These are phyloP conservation scores for Venustaconcha ellipsiformis DNA, from an alignment of 1,140 invertebrate species.

Conservation along the genomic window DNA sequence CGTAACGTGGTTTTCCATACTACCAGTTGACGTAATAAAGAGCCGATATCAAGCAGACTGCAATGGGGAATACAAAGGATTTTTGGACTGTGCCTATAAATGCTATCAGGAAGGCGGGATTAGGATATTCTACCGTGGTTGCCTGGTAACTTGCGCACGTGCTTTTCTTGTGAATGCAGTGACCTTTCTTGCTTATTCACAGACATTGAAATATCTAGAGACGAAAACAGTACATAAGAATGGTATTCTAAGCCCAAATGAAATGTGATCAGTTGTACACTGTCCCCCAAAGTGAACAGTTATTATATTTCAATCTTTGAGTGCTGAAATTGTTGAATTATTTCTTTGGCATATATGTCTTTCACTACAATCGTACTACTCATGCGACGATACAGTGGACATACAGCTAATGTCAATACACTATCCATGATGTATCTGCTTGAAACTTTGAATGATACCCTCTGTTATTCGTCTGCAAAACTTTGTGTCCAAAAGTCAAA, in stretches of 20 bases:
- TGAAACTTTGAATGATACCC: no score
- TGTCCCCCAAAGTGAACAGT: not conserved
- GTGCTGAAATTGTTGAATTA: not conserved
- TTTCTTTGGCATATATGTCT: not conserved
- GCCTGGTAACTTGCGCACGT: conserved; percentile 55
- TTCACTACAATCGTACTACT: no score
- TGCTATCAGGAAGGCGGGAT: conserved; percentile 60
- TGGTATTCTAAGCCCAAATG: no score
- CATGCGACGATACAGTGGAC: no score
- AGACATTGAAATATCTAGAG: conserved; percentile 26
- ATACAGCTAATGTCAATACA: no score
- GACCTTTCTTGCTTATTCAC: conserved; percentile 73
- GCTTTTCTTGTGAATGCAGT: conserved; percentile 69
- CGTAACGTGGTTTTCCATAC: conserved; percentile 66
- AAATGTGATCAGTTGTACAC: no score
- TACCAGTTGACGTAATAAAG: conserved; percentile 71
- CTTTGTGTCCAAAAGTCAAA: no score
- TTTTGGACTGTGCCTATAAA: conserved; percentile 55
- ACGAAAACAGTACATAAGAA: not conserved
- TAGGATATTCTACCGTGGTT: conserved; percentile 63
- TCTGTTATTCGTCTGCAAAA: no score
- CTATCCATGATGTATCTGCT: no score
- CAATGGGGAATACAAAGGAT: conserved; percentile 43
- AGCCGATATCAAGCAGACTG: conserved; percentile 68
- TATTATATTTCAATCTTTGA: not conserved